phyloP scores from a whole-genome alignment of 1,140 invertebrate species.

The Caenorhabditis tropicalis region DNA sequence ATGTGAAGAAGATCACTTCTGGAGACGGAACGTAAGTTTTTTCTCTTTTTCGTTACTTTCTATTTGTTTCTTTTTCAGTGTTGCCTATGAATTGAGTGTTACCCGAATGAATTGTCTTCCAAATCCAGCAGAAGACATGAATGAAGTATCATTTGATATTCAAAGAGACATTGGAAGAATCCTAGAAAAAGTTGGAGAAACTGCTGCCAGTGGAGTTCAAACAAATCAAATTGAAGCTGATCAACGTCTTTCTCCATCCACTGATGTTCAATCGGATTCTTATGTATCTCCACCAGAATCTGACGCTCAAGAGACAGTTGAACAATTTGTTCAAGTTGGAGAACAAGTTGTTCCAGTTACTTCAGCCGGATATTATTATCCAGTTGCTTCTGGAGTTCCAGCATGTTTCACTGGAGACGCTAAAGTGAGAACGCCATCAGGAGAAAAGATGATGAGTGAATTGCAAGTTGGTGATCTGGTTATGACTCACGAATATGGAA shows the following conservation, averaged over 20 bases:
- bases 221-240: conserved; percentile 43
- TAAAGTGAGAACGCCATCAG: conserved; percentile 55
- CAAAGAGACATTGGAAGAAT: conserved; percentile 59
- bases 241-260: conserved; percentile 34
- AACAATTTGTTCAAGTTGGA: conserved; percentile 63
- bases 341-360: conserved; percentile 62
- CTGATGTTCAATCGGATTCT: conserved; percentile 31
- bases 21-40: conserved; percentile 55
- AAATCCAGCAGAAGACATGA: conserved; percentile 59
- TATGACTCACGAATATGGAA: conserved; percentile 53
- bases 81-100: conserved; percentile 62
- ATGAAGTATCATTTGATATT: conserved; percentile 61
- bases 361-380: conserved; percentile 63
- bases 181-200: conserved; percentile 60
- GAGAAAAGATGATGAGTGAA: conserved; percentile 59
- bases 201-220: conserved; percentile 32
- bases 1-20: conserved; percentile 59
- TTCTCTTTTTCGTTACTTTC: neutral
- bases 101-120: conserved; percentile 66
- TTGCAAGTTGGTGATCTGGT: conserved; percentile 60
- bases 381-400: conserved; percentile 59
- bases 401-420: conserved; percentile 61
- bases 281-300: conserved; percentile 33
- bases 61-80: conserved; percentile 35
- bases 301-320: conserved; percentile 18